A percentile compares a stretch with the other conserved stretches of the same genome.
These are phyloP conservation scores for Seriola quinqueradiata DNA, from an alignment of 2,113 vertebrate genomes.

Conservation along the genomic window DNA sequence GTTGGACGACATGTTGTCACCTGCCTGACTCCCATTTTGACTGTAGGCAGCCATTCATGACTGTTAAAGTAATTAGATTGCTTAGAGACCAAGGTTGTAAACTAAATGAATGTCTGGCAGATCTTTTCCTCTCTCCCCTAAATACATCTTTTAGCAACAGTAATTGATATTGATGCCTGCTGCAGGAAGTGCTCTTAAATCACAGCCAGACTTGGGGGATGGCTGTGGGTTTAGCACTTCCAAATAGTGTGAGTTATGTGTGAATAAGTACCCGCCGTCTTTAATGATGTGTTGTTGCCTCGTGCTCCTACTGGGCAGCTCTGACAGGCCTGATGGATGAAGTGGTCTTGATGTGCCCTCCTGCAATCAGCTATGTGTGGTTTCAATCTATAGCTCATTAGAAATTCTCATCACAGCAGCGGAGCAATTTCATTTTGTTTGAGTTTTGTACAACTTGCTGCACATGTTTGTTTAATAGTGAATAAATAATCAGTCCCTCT, in stretches of 20 bases:
- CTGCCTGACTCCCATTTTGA: constrained; percentile 27
- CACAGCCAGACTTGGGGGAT: constrained; percentile 57
- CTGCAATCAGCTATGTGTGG: constrained; percentile 80
- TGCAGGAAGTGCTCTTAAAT: constrained; percentile 77
- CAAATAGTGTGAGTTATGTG: constrained; percentile 76
- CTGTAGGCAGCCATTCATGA: constrained; percentile 22
- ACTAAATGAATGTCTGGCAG: constrained; percentile 53
- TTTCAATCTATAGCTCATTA: constrained; percentile 90
- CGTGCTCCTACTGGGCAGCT: constrained; percentile 52
- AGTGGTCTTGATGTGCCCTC: constrained; percentile 76
- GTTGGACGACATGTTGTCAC: constrained; percentile 4
- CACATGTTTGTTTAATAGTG: constrained; percentile 4
- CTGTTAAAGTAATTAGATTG: constrained; percentile 49
- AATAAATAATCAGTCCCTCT: constrained; percentile 30
- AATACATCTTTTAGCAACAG: constrained; percentile 77
- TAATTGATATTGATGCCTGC: constrained; percentile 82
- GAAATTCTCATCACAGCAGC: constrained; percentile 86
- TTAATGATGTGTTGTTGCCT: constrained; percentile 81
- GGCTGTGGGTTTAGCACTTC: constrained; percentile 54
- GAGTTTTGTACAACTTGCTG: constrained; percentile 15
- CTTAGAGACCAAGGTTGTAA: constrained; percentile 47
- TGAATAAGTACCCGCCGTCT: constrained; percentile 72
- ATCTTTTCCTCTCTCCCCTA: constrained; percentile 61
- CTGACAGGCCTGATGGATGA: constrained; percentile 80
- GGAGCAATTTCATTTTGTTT: constrained; percentile 74